A percentile compares a stretch with the other conserved stretches of the same genome.
These are phyloP conservation scores for Oreochromis spilurus DNA, from an alignment of 2,113 vertebrate species.

Conservation along the genomic window DNA sequence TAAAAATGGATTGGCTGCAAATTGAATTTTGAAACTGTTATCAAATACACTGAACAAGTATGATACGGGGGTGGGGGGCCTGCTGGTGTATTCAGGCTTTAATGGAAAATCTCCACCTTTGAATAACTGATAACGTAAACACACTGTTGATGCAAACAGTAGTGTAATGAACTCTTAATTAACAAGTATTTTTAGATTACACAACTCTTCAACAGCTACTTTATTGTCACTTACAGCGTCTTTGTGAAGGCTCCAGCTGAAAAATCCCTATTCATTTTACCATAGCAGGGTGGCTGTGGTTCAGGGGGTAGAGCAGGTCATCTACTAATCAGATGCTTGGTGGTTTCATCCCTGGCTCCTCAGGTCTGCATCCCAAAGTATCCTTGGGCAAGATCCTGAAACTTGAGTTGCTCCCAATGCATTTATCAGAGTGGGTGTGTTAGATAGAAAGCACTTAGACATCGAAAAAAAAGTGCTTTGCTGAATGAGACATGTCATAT, in stretches of 20 bases:
- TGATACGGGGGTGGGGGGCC: background rate
- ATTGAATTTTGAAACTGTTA: background rate
- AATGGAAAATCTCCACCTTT: background rate
- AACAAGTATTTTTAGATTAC: background rate
- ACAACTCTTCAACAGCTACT: background rate
- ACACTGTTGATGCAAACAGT: background rate
- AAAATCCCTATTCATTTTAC: background rate
- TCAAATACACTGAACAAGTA: background rate
- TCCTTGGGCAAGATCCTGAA: background rate
- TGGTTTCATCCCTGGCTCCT: background rate
- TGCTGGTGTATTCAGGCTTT: background rate
- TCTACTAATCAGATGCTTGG: background rate
- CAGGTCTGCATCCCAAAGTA: background rate
- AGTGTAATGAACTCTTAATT: background rate
- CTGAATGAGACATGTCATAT: background rate
- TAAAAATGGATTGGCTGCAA: background rate
- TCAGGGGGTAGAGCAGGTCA: background rate
- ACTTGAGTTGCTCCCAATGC: background rate
- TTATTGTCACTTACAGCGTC: background rate
- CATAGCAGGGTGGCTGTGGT: background rate
- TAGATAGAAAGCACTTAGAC: background rate
- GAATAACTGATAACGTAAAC: background rate
- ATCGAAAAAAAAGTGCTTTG: background rate
- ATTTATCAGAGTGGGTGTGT: background rate
- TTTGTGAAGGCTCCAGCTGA: background rate